Percentiles rank a stretch among this genome's conserved stretches.
Conservation (phyloP, 2,888 invertebrate genomes). For the Aphidoletes aphidimyza region DNA sequence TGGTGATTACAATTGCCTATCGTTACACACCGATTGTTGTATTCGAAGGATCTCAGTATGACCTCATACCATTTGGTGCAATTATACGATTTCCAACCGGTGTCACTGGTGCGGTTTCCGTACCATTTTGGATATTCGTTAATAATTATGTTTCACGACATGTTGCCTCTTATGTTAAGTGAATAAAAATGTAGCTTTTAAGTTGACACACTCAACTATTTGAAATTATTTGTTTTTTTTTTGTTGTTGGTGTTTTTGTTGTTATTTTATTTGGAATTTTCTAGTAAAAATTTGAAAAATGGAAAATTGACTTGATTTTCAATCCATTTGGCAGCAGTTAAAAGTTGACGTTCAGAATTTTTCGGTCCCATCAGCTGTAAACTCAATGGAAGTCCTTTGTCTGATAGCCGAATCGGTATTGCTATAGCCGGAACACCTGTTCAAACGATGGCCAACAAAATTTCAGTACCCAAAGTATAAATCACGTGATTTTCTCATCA, state of each 20-base stretch:
- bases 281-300: not conserved
- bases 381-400: conserved; percentile 81
- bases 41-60: conserved; percentile 64
- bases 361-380: conserved; percentile 88
- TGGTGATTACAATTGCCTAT: conserved; percentile 66
- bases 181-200: not conserved
- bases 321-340: conserved; percentile 84
- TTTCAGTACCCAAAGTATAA: not conserved
- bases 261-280: not conserved
- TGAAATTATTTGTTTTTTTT: too few species aligned
- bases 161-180: conserved; percentile 59
- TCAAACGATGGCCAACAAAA: conserved; percentile 55
- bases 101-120: conserved; percentile 67
- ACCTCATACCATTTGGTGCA: conserved; percentile 67
- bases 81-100: conserved; percentile 68
- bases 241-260: too few species aligned
- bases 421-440: conserved; percentile 86
- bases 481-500: not conserved
- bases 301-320: conserved; percentile 72
- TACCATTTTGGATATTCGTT: conserved; percentile 69
- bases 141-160: conserved; percentile 66
- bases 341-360: conserved; percentile 78
- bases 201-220: too few species aligned
- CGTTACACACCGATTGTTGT: conserved; percentile 67
- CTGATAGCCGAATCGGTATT: conserved; percentile 82